Percentiles rank a stretch among this genome's conserved stretches.
Conservation (phyloP, 2,113 vertebrate genomes). For the Phasianus colchicus region DNA sequence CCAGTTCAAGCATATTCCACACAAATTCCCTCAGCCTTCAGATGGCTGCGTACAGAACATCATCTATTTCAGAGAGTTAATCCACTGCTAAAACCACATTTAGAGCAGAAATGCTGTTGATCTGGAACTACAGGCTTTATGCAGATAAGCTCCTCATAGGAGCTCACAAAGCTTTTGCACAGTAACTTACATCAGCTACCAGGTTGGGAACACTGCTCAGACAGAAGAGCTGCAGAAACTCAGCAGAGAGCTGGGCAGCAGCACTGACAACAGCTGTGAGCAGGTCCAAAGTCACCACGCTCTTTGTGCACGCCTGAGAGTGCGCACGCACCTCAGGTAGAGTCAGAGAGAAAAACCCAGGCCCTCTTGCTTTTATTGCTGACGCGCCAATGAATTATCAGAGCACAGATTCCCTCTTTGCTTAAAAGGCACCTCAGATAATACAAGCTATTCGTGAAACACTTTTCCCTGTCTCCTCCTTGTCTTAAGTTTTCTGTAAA, state of each 20-base stretch:
- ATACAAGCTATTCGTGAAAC: neutral
- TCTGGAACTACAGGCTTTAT: constrained; percentile 11
- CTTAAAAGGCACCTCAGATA: neutral
- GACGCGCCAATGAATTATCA: neutral
- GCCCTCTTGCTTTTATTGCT: neutral
- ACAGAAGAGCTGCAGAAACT: neutral
- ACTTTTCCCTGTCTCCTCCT: neutral
- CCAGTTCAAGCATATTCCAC: neutral
- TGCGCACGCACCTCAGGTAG: rapidly evolving
- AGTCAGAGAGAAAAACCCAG: neutral
- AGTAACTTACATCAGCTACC: neutral
- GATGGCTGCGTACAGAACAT: neutral
- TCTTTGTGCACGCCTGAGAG: neutral
- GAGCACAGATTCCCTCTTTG: neutral
- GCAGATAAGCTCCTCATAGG: constrained; percentile 29
- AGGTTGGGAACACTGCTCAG: neutral
- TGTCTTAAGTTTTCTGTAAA: neutral
- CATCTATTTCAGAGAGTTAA: constrained; percentile 54
- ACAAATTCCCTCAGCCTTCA: neutral
- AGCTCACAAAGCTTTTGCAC: neutral
- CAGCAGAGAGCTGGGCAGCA: neutral
- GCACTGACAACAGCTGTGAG: neutral
- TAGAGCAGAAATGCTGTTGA: constrained; percentile 3
- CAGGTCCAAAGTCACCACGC: rapidly evolving
- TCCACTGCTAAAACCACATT: constrained; percentile 48